Evolutionary conservation across 2,113 vertebrate genomes (phyloP), one percentile per base, ranked within the genome.

Genomic region (Cololabis saira): DNA sequence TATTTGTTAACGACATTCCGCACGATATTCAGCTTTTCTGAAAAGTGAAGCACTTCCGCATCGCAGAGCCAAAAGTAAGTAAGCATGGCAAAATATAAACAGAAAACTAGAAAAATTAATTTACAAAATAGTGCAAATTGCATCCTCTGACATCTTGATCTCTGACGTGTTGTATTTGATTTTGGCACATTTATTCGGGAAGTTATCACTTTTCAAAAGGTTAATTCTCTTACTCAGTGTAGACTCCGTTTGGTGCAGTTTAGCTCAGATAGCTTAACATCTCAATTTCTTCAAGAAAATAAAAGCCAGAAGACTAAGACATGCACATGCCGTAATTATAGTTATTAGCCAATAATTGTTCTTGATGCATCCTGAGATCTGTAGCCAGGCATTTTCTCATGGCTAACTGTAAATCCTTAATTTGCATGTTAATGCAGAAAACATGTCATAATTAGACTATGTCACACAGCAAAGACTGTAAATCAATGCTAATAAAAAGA

Each of bases 171-270:
- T 47, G 50, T 41, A 21, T 33, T 71, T 78, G 17, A 63, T 61
- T 78, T 81, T 63, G 47, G 43, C 51, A 61, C 42, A n/a, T 75
- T 41, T 40, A 79, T 84, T 62, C 56, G 57, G 62, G 47, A 74
- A 67, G 67, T 57, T 62, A 55, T 67, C 63, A 52, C 50, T 61
- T 69, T 67, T 75, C 55, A 53, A 56, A 45, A 59, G 50, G 51
- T 47, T 81, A 27, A n/a, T 33, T 60, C 48, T 41, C 51, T 73
- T 52, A 37, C 24, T 67, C n/a, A 22, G 21, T 12, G 33, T 76
- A 55, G 62, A 73, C 59, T 66, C 40, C 54, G 43, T 37, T 11
- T 37, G 5, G 33, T 11, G 10, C 33, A 1, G 10, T 37, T 37
- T 11, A 37, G 33, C 1, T 37, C 3, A 61, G 47, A 61, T 18